Conservation (phyloP, 2,888 invertebrate genomes). For the Oasisia sp. region DNA sequence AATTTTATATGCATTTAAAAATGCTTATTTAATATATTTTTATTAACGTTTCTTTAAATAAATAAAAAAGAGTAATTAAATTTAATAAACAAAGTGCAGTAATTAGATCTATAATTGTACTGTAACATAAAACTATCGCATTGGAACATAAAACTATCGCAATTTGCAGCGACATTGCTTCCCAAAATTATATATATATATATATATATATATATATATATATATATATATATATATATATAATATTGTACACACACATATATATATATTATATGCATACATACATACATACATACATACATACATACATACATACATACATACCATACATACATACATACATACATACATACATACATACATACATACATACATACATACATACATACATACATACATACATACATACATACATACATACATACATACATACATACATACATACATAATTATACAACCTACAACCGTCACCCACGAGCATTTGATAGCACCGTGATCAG, state of each 20-base stretch:
- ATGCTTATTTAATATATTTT: background rate
- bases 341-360: background rate
- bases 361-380: background rate
- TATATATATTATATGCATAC: no score
- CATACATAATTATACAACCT: background rate
- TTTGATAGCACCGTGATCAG: no score
- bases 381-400: background rate
- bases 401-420: background rate
- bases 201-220: slow-evolving; percentile 13
- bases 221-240: background rate
- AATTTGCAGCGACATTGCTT: no score
- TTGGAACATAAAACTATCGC: no score
- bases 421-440: background rate
- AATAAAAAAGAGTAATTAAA: background rate
- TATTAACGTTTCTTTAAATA: no score
- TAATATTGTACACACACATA: no score
- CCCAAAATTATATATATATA: background rate
- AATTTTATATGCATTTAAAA: background rate
- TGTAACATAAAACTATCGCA: no score
- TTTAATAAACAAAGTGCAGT: background rate
- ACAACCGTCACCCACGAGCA: no score
- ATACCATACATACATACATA: background rate
- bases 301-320: no score
- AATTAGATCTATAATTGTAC: background rate
- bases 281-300: background rate